Percentiles rank a stretch among this genome's conserved stretches.
Evolutionary conservation across 2,113 vertebrate genomes (phyloP).

Genomic region (Actenoides hombroni): DNA sequence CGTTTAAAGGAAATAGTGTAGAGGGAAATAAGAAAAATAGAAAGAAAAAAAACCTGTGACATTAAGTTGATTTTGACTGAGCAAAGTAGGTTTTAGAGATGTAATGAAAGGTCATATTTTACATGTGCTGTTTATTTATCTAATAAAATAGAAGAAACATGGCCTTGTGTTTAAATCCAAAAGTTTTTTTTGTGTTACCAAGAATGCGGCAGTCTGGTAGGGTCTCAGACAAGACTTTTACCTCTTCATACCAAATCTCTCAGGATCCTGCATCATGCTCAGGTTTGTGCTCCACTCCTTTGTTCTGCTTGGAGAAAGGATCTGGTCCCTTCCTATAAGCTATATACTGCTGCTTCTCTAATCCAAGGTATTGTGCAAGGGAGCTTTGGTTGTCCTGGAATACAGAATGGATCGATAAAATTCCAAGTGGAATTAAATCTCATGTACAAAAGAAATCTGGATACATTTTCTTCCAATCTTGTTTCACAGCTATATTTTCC

Average conservation of each 20-base stretch:
- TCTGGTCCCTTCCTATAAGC: not conserved
- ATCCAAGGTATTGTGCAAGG: not conserved
- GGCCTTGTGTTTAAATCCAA: not conserved
- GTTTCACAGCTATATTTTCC: not conserved
- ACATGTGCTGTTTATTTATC: not conserved
- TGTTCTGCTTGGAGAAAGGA: not conserved
- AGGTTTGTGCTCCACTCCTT: not conserved
- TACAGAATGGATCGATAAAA: not conserved
- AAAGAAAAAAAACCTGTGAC: not conserved
- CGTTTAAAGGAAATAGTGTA: not conserved
- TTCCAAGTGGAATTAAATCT: slow-evolving; percentile 2
- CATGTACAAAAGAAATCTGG: not conserved
- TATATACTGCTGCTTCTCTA: not conserved
- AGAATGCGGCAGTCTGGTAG: not conserved
- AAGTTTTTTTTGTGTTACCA: not conserved
- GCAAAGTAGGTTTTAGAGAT: not conserved
- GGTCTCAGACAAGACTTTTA: not conserved
- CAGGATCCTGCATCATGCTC: not conserved
- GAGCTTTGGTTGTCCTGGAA: not conserved
- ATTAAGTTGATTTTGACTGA: not conserved
- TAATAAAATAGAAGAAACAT: not conserved
- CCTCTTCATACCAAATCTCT: not conserved
- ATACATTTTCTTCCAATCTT: not conserved
- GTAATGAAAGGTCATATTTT: not conserved
- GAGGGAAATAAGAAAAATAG: not conserved